Percentiles rank a stretch among this genome's conserved stretches.
phyloP scores from a whole-genome alignment of 2,113 vertebrate species.

The Columbina picui region DNA sequence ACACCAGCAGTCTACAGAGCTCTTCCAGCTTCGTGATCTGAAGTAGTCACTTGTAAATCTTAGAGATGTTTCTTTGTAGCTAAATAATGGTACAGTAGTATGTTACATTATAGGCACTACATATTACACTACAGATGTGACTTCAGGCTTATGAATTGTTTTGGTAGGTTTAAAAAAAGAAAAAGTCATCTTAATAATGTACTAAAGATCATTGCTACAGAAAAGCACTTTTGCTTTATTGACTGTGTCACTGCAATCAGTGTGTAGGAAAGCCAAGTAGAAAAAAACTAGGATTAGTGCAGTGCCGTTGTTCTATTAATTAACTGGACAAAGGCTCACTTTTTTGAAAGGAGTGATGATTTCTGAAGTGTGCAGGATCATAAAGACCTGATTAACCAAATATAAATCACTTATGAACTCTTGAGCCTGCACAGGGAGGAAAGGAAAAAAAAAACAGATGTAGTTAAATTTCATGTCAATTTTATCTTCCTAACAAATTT shows the following conservation, averaged over 20 bases:
- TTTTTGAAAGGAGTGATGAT: not conserved
- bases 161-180: not conserved
- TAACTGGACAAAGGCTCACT: not conserved
- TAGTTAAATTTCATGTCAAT: not conserved
- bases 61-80: not conserved
- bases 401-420: not conserved
- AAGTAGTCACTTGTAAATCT: not conserved
- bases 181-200: not conserved
- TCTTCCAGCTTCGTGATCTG: not conserved
- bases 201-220: not conserved
- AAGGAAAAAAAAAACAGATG: not conserved
- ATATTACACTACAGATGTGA: too few relatives aligned
- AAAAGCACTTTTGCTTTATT: not conserved
- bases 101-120: accelerated
- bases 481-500: not conserved
- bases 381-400: not conserved
- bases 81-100: not conserved
- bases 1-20: not conserved
- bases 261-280: not conserved
- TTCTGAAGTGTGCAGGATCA: not conserved
- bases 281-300: not conserved
- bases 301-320: not conserved
- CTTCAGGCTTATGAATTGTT: not conserved
- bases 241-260: not conserved
- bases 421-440: not conserved